These are phyloP conservation scores for Oikopleura albicans DNA, from an alignment of 23 tunicate genomes.

Conservation along the genomic window DNA sequence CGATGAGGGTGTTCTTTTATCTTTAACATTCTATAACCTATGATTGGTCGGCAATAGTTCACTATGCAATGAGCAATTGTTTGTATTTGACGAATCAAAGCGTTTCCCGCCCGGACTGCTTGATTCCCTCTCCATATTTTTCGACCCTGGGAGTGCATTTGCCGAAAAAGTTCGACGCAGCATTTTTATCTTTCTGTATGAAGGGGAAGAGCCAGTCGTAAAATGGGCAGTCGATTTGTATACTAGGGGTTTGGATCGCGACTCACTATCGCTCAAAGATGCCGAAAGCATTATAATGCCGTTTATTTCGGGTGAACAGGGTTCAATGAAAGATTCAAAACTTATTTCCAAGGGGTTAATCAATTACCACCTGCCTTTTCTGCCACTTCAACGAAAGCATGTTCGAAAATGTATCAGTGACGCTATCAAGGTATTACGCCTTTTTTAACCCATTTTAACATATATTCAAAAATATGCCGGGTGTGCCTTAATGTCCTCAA, in stretches of 20 bases:
- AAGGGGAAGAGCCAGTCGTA: conserved; percentile 2
- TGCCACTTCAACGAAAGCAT: conserved; percentile 11
- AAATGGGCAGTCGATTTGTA: not conserved
- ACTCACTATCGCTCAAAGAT: not conserved
- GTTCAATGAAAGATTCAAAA: not conserved
- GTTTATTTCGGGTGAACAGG: not conserved
- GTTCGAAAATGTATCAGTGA: conserved; percentile 7
- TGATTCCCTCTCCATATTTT: not conserved
- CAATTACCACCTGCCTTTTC: not conserved
- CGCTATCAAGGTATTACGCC: not conserved
- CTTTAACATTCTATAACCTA: not conserved
- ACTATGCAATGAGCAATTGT: not conserved
- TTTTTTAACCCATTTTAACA: too few species aligned
- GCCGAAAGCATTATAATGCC: not conserved
- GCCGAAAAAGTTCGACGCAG: not conserved
- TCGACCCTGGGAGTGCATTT: not conserved
- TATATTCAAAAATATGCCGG: too few species aligned
- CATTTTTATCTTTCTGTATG: not conserved
- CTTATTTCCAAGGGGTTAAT: not conserved
- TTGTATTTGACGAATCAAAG: not conserved
- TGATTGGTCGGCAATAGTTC: not conserved
- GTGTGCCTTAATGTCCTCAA: too few species aligned
- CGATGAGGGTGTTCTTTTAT: not conserved
- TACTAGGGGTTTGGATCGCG: not conserved
- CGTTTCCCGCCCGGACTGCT: not conserved